phyloP scores from a whole-genome alignment of 2,888 invertebrate genomes.

The Polyommatus icarus region DNA sequence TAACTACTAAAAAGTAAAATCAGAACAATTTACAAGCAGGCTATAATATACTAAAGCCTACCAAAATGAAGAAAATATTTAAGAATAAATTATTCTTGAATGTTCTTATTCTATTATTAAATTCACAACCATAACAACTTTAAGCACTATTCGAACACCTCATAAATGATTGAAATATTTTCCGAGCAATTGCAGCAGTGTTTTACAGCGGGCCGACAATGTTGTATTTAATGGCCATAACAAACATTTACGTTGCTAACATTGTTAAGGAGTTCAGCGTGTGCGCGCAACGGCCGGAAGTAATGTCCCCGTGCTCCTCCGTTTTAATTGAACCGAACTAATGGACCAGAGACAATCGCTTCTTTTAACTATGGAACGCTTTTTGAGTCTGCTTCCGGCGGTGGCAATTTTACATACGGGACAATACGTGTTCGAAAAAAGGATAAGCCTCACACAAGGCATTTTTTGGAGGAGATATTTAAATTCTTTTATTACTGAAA shows the following conservation, averaged over 20 bases:
- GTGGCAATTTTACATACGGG: background rate
- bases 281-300: conserved; percentile 62
- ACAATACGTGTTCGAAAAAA: conserved; percentile 2
- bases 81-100: no score
- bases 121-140: background rate
- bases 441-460: background rate
- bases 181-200: conserved; percentile 25
- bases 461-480: background rate
- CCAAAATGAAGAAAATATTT: no score
- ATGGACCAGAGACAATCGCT: conserved; percentile 46
- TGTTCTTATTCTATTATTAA: background rate
- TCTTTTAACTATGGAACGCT: conserved; percentile 22
- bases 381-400: conserved; percentile 1
- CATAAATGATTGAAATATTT: conserved; percentile 3
- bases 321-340: conserved; percentile 55
- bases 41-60: background rate
- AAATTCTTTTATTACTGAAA: background rate
- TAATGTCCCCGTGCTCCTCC: conserved; percentile 62
- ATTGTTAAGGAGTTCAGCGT: conserved; percentile 52
- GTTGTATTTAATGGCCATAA: conserved; percentile 26
- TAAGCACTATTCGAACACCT: background rate
- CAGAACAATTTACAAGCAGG: background rate
- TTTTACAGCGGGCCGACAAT: conserved; percentile 33
- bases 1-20: background rate
- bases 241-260: conserved; percentile 38